A percentile compares a stretch with the other conserved stretches of the same genome.
Evolutionary conservation across 2,888 invertebrate genomes (phyloP).

Genomic region (Trachelus iudaicus): DNA sequence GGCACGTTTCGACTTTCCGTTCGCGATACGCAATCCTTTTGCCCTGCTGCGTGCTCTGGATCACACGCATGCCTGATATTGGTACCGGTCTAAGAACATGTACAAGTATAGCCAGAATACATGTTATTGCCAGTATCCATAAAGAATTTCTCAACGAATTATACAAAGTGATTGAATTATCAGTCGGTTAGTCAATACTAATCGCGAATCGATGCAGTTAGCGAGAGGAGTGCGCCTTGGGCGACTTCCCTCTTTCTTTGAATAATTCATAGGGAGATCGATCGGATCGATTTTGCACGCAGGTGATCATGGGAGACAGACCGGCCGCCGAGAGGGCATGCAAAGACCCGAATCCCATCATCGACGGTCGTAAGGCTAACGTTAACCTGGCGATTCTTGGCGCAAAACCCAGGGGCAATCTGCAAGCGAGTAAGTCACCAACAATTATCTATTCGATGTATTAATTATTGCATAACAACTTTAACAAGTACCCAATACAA

Average conservation of each 20-base stretch:
- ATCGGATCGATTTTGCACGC: conserved; percentile 55
- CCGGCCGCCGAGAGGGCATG: conserved; percentile 95
- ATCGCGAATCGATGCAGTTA: too few relatives aligned
- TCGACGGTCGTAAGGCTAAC: conserved; percentile 98
- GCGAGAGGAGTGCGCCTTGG: background rate
- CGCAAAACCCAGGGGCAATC: conserved; percentile 93
- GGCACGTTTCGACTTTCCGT: conserved; percentile 31
- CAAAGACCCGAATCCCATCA: conserved; percentile 98
- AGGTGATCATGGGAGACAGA: conserved; percentile 98
- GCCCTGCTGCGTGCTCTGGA: conserved; percentile 2
- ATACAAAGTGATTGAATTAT: too few relatives aligned
- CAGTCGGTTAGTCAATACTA: too few relatives aligned
- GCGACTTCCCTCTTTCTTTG: background rate
- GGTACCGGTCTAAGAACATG: background rate
- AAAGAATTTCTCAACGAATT: too few relatives aligned
- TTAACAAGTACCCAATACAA: too few relatives aligned
- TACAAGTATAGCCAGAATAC: too few relatives aligned
- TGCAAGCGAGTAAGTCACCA: conserved; percentile 77
- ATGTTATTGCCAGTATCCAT: too few relatives aligned
- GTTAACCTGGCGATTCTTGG: conserved; percentile 97
- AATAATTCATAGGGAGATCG: background rate
- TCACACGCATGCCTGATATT: background rate
- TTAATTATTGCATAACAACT: too few relatives aligned
- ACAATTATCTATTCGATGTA: background rate
- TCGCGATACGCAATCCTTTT: conserved; percentile 17